Evolutionary conservation across 2,797 vertebrate species (phyloP), one percentile per base, ranked within the genome.

Genomic region (Chelidonichthys spinosus): DNA sequence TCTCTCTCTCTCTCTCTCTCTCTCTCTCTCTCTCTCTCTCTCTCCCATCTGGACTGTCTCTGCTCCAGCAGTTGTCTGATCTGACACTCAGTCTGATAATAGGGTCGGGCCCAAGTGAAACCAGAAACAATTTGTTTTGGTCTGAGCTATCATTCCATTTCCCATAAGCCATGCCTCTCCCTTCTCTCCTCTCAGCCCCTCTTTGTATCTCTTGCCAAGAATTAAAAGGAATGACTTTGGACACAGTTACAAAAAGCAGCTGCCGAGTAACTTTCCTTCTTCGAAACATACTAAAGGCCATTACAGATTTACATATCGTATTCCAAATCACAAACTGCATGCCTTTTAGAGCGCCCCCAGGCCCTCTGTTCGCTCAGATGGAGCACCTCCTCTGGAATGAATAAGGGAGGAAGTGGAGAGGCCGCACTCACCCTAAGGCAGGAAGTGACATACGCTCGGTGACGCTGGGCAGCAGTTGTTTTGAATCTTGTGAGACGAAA

Each of bases 191-290:
- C 90, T 85, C 88, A 89, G 80, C 83, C 85, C 87, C 85, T 90
- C 93, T 92, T 93, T 94, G 90, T 87, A 92, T 92, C 82, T 81
- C 81, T 56, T 92, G 94, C 93, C 94, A 94, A 93, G 92, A 93
- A 92, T 92, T 92, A 93, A 95, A 94, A 94, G 92, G 90, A 92
- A 91, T 86, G 90, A 93, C 92, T 92, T 93, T 90, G 90, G 87
- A 90, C 92, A 89, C 89, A 91, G 90, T 94, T 94, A 94, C 92
- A 91, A 87, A 91, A 94, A 92, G 92, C 93, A 94, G 93, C 93
- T 94, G 93, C 90, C 82, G 85, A 86, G 89, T 86, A 89, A 78
- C 88, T 89, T 89, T 25, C 87, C 87, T 82, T 87, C 84, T 85
- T 64, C 76, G 83, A 90, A 87, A 91, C 80, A 88, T 79, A 91